Evolutionary conservation across 1,140 invertebrate genomes (phyloP), one percentile per base, ranked within the genome.

Genomic region (Aethina tumida): DNA sequence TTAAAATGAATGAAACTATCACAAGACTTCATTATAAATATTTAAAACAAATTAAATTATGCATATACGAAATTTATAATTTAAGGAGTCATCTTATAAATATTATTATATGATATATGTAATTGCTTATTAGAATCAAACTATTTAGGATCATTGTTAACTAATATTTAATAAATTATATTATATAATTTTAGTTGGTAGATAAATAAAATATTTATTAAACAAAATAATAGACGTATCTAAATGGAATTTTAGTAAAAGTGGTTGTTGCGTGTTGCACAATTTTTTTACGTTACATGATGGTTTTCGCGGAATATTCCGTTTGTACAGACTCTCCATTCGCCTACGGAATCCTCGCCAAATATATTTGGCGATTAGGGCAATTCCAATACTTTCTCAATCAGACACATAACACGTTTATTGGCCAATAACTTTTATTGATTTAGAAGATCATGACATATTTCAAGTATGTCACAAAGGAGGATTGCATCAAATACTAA

Each of bases 61-160:
- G n/a, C n/a, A n/a, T n/a, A n/a, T n/a, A n/a, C n/a, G n/a, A n/a
- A n/a, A 16, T 33, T 33, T 33, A 21, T 30, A 28, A 39, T 39
- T 21, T 29, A 19, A 16, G 36, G 16, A 38, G 15, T 33, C 7
- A 33, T 22, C 15, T 28, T 37, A 12, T 5, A 28, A 28, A 6
- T 5, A 10, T 28, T 12, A 10, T 10, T 6, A 12, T 28, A 12
- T 25, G 13, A 37, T 43, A 46, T 17, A 40, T 45, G 43, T 58
- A 53, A 48, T 53, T 49, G 59, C 59, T 61, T 61, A 43, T 50
- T 59, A 59, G 57, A 54, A 48, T 59, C 56, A 61, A 61, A 59
- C 40, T 55, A 49, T 46, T 47, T 49, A 59, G 56, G 43, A 58
- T 59, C 55, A 53, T 61, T 61, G 57, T 61, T 61, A 59, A 52